phyloP scores from a whole-genome alignment of 1,140 invertebrate species.

The Lepidurus apus region DNA sequence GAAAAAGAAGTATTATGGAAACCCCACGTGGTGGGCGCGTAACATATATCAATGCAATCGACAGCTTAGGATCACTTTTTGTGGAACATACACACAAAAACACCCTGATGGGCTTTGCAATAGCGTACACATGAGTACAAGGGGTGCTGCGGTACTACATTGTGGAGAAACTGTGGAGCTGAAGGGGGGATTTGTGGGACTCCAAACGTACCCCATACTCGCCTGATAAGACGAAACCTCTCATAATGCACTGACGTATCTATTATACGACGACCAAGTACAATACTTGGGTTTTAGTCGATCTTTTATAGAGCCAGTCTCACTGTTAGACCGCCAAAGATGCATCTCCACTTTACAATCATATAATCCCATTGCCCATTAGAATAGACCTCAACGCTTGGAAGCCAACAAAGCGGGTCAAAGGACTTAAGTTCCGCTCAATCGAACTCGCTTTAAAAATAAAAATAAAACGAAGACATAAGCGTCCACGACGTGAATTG shows the following conservation, averaged over 20 bases:
- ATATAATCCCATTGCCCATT: constrained; percentile 15
- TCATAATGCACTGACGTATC: background rate
- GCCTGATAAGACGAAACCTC: constrained; percentile 7
- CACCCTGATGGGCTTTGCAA: constrained; percentile 7
- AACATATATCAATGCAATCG: constrained; percentile 7
- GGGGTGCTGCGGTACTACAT: background rate
- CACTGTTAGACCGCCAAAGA: background rate
- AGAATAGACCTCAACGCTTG: background rate
- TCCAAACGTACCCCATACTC: background rate
- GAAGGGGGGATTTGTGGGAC: background rate
- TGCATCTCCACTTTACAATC: background rate
- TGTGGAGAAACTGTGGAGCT: background rate
- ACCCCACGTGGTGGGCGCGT: background rate
- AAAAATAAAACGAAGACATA: too few relatives aligned
- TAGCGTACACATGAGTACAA: background rate
- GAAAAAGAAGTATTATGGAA: background rate
- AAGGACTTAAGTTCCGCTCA: background rate
- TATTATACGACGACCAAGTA: background rate
- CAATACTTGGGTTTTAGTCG: background rate
- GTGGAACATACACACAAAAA: background rate
- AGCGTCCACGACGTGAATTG: too few relatives aligned
- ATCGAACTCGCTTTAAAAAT: background rate
- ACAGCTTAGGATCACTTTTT: constrained; percentile 16
- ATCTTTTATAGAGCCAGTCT: background rate
- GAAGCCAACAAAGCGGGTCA: background rate